Base-by-base conservation (phyloP, 2,888 invertebrate genomes). In the Gandaritis pyraliata region DNA sequence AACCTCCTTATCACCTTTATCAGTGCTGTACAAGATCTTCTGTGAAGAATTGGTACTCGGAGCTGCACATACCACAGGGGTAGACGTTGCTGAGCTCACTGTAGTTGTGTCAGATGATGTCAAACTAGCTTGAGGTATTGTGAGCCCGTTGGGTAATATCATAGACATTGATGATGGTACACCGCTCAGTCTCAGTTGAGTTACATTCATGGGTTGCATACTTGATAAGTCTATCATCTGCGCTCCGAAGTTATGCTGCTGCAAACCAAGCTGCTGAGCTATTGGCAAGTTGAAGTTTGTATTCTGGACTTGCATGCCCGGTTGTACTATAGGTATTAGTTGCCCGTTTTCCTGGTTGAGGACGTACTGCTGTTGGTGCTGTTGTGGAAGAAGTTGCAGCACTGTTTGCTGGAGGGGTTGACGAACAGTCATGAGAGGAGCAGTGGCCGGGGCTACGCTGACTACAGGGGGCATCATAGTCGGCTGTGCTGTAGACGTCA, bases 111-210 rank as follows among this genome's bases (percentile, higher is more conserved):
- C 92, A 18, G 83, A 81, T 0, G 87, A 81, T 12, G 85, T 74
- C 38, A 90, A 76, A 66, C 83, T 89, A 0, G 88, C 86, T 82
- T 90, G 91, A 1, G 90, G 90, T 66, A 90, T 86, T 10, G 85
- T 72, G 1, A 89, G 64, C 0, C 90, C 88, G 73, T 91, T 92
- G 0, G 90, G 91, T 39, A 91, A 73, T 67, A 92, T 85, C 91
- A 91, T 92, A 39, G 91, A 90, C 91, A 92, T 91, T 13, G 92
- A 90, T 38, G 89, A 87, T 2, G 91, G 91, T 1, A 88, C 89
- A 16, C 91, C 89, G 66, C 90, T 90, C 43, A 92, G 67, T 30
- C 92, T 67, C 41, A 92, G 70, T 57, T 91, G 92, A 11, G 91
- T 91, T 0, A 91, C 87, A 75, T 91, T 92, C 1, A 91, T 85